Conservation (phyloP, 2,113 vertebrate species). For the Maccullochella peelii region DNA sequence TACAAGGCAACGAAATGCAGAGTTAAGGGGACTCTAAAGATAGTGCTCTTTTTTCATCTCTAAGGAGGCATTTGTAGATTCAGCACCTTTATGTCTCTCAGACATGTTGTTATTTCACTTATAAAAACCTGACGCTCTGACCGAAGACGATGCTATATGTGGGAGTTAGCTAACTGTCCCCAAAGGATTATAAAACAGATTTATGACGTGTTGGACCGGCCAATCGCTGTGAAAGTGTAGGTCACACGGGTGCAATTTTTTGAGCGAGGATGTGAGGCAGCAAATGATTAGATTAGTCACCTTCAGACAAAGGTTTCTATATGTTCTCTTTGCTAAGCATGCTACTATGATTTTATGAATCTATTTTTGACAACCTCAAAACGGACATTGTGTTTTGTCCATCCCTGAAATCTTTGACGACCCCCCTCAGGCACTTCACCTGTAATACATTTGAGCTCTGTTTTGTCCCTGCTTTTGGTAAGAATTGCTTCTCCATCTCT, state of each 20-base stretch:
- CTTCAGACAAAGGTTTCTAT: not conserved
- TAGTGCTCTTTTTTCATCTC: not conserved
- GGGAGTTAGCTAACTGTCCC: conserved; percentile 35
- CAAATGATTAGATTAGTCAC: conserved; percentile 4
- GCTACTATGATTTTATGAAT: not conserved
- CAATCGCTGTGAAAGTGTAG: conserved; percentile 19
- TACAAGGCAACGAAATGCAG: no score
- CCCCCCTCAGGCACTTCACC: not conserved
- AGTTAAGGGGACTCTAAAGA: conserved; percentile 18
- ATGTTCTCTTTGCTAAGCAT: not conserved
- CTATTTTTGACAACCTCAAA: not conserved
- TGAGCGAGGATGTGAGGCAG: conserved; percentile 6
- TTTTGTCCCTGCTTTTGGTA: conserved; percentile 1
- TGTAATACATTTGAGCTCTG: not conserved
- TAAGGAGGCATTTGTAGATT: not conserved
- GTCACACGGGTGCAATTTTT: conserved; percentile 12
- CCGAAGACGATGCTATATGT: not conserved
- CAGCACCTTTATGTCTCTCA: not conserved
- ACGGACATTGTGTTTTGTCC: not conserved
- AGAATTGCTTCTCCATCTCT: not conserved
- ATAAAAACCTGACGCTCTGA: conserved; percentile 1
- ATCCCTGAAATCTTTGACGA: not conserved
- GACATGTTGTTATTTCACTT: conserved; percentile 25
- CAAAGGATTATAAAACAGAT: conserved; percentile 48
- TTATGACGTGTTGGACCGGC: conserved; percentile 8